Evolutionary conservation across 1,140 invertebrate genomes (phyloP), one percentile per base, ranked within the genome.

Genomic region (Protaetia brevitarsis): DNA sequence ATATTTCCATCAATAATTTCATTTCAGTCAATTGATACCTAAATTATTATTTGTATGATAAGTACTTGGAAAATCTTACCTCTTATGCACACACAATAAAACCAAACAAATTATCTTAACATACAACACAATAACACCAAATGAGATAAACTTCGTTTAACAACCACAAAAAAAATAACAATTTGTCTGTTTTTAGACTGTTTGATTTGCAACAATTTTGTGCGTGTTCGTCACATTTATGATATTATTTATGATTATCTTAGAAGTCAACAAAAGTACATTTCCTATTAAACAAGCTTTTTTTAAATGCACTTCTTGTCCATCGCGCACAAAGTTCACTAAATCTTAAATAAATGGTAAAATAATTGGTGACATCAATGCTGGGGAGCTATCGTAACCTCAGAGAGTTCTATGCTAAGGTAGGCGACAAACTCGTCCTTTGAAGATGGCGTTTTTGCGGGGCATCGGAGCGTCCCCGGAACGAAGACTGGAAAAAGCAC

Each of bases 351-450:
- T 3, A 11, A 23, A 23, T 51, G 21, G 16, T 23, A 23, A 51
- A 51, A 51, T 51, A 51, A n/a, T 16, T 51, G 26, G 57, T 59
- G 57, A 59, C 13, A 59, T 59, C 57, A 31, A 59, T 31, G 57
- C 29, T 59, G 26, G 57, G 23, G 28, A 7, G 30, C 16, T n/a
- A 27, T 28, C 19, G n/a, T 11, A 59, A 59, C 63, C 68, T 61
- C n/a, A 61, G 37, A 70, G 69, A 73, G 57, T 57, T 64, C 66
- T 56, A 68, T 60, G 59, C 31, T 62, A 51, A 64, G 28, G 65
- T 59, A 70, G 45, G 58, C 64, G 67, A 65, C 31, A 37, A 70
- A 70, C 66, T 41, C 57, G 57, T 61, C 41, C 60, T 36, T 34
- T 13, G 30, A 62, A 11, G 8, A 34, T 36, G 23, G 19, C 26